These are phyloP conservation scores for Lamellibrachia luymesi DNA, from an alignment of 1,140 invertebrate genomes.

Conservation along the genomic window DNA sequence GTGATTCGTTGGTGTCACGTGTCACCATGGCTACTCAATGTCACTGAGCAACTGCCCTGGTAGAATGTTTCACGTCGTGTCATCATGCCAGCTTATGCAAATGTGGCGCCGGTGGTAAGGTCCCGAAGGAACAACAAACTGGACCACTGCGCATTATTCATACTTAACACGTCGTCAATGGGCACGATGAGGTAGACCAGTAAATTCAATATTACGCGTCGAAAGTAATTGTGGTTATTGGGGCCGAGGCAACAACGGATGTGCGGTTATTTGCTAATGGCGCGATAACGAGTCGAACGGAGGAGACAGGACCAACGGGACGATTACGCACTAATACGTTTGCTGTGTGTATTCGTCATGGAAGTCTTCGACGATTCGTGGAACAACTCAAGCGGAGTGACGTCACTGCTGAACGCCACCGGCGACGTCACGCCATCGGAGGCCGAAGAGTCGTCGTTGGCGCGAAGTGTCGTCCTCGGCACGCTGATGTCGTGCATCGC, in stretches of 20 bases:
- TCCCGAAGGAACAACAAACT: neutral
- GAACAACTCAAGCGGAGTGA: neutral
- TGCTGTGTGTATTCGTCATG: neutral
- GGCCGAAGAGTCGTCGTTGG: neutral
- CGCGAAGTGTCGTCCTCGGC: constrained; percentile 31
- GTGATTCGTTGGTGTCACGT: neutral
- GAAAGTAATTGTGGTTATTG: neutral
- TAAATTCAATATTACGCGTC: constrained; percentile 1
- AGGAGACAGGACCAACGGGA: neutral
- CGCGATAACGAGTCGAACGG: neutral
- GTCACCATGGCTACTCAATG: neutral
- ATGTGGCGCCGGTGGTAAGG: neutral
- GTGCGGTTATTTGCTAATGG: neutral
- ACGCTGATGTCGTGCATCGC: constrained; percentile 33
- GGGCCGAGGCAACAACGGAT: neutral
- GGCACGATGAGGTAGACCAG: neutral
- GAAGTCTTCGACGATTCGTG: neutral
- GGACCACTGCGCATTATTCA: neutral
- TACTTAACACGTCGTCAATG: neutral
- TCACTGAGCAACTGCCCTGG: neutral
- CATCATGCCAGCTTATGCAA: neutral
- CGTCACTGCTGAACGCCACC: constrained; percentile 7
- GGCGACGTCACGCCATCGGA: neutral
- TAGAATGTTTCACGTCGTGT: neutral
- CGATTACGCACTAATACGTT: neutral